Evolutionary conservation across 2,113 vertebrate genomes (phyloP).

Genomic region (Chamaea fasciata): DNA sequence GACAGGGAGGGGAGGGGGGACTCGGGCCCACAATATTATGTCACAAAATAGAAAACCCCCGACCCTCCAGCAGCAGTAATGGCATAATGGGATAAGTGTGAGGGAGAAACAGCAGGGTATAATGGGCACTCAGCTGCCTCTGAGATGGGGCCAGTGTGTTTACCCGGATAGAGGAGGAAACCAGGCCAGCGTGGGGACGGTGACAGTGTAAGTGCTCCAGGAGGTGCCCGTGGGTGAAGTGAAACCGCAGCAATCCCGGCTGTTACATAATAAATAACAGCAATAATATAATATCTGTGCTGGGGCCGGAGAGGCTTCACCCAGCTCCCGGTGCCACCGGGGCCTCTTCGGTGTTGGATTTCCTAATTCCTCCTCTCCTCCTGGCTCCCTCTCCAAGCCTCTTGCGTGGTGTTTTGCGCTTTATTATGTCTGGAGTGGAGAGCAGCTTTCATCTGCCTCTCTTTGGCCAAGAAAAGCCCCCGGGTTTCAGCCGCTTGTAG

Average conservation of each 20-base stretch:
- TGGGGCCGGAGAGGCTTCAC: not conserved
- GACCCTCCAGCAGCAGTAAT: constrained; percentile 40
- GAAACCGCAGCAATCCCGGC: not conserved
- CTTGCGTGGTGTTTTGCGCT: not conserved
- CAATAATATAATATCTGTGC: not conserved
- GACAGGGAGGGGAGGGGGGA: not conserved
- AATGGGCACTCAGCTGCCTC: constrained; percentile 55
- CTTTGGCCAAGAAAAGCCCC: not conserved
- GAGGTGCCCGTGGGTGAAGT: constrained; percentile 30
- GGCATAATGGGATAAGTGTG: constrained; percentile 57
- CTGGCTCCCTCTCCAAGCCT: not conserved
- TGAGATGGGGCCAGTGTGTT: not conserved
- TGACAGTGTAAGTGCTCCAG: not conserved
- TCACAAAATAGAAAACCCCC: constrained; percentile 56
- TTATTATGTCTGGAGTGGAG: not conserved
- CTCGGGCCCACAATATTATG: constrained; percentile 44
- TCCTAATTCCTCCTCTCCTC: not conserved
- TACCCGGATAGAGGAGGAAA: constrained; percentile 1
- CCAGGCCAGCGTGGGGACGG: constrained; percentile 13
- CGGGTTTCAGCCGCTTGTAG: not conserved
- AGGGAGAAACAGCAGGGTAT: constrained; percentile 30
- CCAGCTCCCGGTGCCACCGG: not conserved
- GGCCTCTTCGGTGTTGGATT: not conserved
- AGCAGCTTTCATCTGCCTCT: not conserved
- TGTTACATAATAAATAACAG: constrained; percentile 44